Conservation (phyloP, 2,113 vertebrate species). For the Passer montanus region DNA sequence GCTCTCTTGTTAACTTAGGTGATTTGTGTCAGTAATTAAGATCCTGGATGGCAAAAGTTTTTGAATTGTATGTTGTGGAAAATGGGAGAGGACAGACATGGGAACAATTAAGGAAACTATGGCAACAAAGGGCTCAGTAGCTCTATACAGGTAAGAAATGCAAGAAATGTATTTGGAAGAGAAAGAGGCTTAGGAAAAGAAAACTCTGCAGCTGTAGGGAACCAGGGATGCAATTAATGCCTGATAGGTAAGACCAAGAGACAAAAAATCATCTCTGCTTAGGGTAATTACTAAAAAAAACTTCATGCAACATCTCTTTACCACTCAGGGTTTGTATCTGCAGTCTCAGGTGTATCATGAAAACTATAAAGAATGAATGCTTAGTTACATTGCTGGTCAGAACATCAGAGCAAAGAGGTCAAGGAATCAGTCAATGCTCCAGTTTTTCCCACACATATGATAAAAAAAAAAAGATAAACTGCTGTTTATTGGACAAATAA, state of each 20-base stretch:
- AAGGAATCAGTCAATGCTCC: neutral
- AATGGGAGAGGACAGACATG: neutral
- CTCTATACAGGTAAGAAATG: slow-evolving; percentile 11
- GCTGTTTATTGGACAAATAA: neutral
- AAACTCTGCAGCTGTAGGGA: neutral
- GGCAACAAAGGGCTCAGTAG: slow-evolving; percentile 11
- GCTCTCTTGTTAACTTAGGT: neutral
- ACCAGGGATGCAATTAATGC: neutral
- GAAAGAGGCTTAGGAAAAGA: neutral
- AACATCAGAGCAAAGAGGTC: neutral
- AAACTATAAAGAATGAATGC: neutral
- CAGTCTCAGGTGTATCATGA: neutral
- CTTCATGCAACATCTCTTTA: neutral
- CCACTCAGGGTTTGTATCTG: neutral
- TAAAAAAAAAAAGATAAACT: neutral
- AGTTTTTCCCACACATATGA: neutral
- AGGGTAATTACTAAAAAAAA: neutral
- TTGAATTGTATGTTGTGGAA: neutral
- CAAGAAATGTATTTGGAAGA: neutral
- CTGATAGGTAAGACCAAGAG: neutral
- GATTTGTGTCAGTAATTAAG: neutral
- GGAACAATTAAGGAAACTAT: slow-evolving; percentile 26
- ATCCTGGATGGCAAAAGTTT: neutral
- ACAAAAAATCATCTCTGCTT: neutral
- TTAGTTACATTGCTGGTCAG: neutral